Base-by-base conservation (phyloP, 2,888 invertebrate genomes). In the Oscheius sp. region DNA sequence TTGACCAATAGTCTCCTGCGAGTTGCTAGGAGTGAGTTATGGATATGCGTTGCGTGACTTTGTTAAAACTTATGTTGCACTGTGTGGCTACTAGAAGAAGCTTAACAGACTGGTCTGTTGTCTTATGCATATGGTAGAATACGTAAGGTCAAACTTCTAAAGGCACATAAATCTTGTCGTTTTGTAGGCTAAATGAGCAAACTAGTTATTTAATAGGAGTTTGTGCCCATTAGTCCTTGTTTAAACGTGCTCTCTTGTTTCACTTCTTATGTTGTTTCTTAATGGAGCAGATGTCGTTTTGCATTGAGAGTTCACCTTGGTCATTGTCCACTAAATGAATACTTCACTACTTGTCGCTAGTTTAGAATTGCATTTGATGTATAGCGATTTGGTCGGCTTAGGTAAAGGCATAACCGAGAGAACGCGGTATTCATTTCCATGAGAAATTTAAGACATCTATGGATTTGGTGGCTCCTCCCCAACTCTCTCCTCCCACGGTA, bases 401-500 rank as follows among this genome's bases (percentile, higher is more conserved):
- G n/a, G n/a, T n/a, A n/a, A n/a, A n/a, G n/a, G n/a, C n/a, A n/a
- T n/a, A n/a, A n/a, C n/a, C n/a, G n/a, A n/a, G n/a, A n/a, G n/a
- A n/a, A n/a, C 30, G 17, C 26, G 26, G 59, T 59, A 59, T 59
- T 44, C 59, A 24, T 59, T 59, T 59, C 44, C 59, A 36, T 2
- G 6, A 20, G 59, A 59, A 59, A 59, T 30, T 30, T 30, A 59
- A 59, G 44, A 59, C 59, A 30, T n/a, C n/a, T 30, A 24, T 44
- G 59, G 44, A 59, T 59, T 59, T 59, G 54, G 59, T 30, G 44
- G 44, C 44, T 44, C 59, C 44, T 41, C 59, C 54, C 28, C 57
- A 57, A 26, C 26, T n/a, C n/a, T n/a, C n/a, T 44, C 41, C 54
- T 26, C 59, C 41, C 59, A 59, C 59, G 30, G 59, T 59, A 59